phyloP scores from a whole-genome alignment of 2,797 vertebrate species.

The Rhabdophis nuchalis region DNA sequence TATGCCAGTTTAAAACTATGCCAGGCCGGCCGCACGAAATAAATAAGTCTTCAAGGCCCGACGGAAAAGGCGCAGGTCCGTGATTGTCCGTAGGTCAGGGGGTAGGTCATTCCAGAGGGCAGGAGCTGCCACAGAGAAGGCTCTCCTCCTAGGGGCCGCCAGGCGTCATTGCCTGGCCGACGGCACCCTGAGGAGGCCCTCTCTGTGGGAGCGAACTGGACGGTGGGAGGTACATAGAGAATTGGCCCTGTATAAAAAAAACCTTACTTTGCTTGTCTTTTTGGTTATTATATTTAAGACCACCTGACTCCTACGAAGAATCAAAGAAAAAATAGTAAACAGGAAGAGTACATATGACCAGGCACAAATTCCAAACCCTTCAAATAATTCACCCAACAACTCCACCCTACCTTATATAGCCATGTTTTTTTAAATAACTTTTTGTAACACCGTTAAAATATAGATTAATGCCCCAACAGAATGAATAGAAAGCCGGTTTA shows the following conservation, averaged over 20 bases:
- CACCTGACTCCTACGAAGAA: not conserved
- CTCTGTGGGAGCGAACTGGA: too few relatives aligned
- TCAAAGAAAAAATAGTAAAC: not conserved
- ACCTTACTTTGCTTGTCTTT: not conserved
- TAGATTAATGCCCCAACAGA: not conserved
- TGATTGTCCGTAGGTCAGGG: too few relatives aligned
- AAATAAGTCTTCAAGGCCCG: too few relatives aligned
- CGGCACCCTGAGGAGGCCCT: too few relatives aligned
- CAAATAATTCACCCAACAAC: not conserved
- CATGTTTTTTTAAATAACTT: not conserved
- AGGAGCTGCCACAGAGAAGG: too few relatives aligned
- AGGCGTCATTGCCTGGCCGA: too few relatives aligned
- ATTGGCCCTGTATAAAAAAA: not conserved
- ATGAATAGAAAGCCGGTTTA: not conserved
- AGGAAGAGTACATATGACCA: not conserved
- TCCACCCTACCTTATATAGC: not conserved
- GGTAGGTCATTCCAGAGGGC: too few relatives aligned
- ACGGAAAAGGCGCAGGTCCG: too few relatives aligned
- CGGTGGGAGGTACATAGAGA: not conserved
- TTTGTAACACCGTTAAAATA: not conserved
- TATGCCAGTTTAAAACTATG: too few relatives aligned
- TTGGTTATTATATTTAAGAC: not conserved
- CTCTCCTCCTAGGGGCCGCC: too few relatives aligned
- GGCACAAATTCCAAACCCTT: not conserved
- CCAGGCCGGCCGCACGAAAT: too few relatives aligned